These are phyloP conservation scores for Xerus inauris DNA, from an alignment of 2,113 vertebrate species.

Conservation along the genomic window DNA sequence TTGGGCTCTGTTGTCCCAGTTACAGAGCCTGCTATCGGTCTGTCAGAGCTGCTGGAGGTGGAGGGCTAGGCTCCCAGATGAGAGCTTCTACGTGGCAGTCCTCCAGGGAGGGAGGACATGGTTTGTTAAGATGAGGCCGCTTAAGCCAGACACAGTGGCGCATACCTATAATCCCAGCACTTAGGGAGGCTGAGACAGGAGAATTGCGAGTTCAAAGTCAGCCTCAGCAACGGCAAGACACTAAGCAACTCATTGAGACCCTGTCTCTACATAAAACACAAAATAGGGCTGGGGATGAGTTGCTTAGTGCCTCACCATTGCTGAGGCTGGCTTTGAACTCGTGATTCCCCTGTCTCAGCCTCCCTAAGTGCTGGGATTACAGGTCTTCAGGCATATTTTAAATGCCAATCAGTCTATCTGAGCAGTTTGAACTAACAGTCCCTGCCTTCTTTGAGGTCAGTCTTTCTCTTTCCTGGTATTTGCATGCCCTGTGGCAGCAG, in stretches of 20 bases:
- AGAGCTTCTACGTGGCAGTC: background rate
- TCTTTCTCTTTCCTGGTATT: background rate
- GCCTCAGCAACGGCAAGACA: too few species aligned
- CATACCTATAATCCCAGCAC: too few species aligned
- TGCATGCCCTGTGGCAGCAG: background rate
- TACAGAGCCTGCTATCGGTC: background rate
- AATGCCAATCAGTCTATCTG: background rate
- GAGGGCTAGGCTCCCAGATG: background rate
- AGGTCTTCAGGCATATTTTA: slow-evolving; percentile 12
- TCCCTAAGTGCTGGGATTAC: too few species aligned
- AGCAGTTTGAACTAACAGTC: background rate
- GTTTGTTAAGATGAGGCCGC: background rate
- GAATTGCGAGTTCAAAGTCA: too few species aligned
- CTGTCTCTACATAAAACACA: too few species aligned
- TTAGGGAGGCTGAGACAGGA: too few species aligned
- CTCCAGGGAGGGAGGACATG: background rate
- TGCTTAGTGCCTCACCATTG: too few species aligned
- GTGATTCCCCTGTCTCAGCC: too few species aligned
- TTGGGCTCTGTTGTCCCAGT: background rate
- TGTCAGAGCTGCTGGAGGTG: background rate
- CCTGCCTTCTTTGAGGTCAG: background rate
- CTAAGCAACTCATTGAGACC: too few species aligned
- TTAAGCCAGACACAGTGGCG: too few species aligned
- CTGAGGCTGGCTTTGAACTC: too few species aligned
- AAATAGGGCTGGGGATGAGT: too few species aligned